These are phyloP conservation scores for Pollimyrus isidori DNA, from an alignment of 2,113 vertebrate species.

Conservation along the genomic window DNA sequence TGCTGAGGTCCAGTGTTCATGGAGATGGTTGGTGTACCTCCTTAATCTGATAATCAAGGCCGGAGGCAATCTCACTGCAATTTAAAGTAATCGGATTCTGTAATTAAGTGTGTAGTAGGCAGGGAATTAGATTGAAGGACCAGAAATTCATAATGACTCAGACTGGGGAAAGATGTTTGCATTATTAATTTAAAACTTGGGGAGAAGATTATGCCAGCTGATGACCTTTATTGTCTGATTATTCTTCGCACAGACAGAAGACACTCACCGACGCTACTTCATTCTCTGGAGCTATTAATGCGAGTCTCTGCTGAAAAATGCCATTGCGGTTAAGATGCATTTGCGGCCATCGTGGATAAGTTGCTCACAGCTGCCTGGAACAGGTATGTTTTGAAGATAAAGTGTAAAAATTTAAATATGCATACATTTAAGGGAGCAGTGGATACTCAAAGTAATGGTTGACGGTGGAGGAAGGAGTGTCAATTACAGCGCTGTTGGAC, in stretches of 20 bases:
- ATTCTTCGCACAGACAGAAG: not conserved
- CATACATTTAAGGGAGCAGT: not conserved
- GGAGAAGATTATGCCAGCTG: not conserved
- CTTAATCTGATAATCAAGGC: not conserved
- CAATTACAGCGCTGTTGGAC: not conserved
- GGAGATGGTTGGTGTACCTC: not conserved
- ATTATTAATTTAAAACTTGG: not conserved
- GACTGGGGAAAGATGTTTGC: not conserved
- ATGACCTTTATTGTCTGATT: not conserved
- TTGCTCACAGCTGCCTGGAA: not conserved
- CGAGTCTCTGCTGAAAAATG: not conserved
- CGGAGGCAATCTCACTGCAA: not conserved
- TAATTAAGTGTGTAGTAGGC: not conserved
- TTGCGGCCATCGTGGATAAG: not conserved
- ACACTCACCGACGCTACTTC: not conserved
- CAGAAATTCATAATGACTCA: not conserved
- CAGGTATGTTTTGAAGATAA: not conserved
- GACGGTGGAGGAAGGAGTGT: not conserved
- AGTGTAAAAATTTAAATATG: not conserved
- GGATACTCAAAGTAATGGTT: not conserved
- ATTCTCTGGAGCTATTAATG: not conserved
- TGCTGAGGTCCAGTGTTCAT: not conserved
- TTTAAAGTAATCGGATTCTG: not conserved
- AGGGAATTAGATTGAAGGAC: not conserved
- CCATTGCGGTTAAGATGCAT: not conserved